These are phyloP conservation scores for Pantherophis alleghaniensis DNA, from an alignment of 2,797 vertebrate genomes.

Conservation along the genomic window DNA sequence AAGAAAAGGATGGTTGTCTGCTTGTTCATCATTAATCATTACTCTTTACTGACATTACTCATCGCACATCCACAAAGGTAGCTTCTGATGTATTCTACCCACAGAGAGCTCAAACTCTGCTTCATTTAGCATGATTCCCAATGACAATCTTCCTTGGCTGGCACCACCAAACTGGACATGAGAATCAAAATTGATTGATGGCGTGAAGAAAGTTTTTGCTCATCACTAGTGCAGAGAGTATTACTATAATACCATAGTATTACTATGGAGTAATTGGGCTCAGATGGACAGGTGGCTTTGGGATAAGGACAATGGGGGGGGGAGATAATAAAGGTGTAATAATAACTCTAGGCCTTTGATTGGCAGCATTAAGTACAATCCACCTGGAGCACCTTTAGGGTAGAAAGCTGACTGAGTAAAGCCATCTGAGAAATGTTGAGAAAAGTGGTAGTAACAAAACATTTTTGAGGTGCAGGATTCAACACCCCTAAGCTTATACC, in stretches of 20 bases:
- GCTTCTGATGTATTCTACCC: not conserved
- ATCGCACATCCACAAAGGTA: not conserved
- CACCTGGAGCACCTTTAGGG: not conserved
- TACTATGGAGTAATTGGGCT: not conserved
- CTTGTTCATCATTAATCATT: not conserved
- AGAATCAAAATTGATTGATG: not conserved
- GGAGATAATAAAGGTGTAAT: not conserved
- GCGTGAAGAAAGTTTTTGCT: not conserved
- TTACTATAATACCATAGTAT: too few species aligned
- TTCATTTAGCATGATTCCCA: not conserved
- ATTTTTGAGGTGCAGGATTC: not conserved
- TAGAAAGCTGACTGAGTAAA: not conserved
- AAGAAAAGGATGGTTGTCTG: not conserved
- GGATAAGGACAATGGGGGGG: not conserved
- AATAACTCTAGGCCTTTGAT: not conserved
- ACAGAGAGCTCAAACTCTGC: not conserved
- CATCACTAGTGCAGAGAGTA: not conserved
- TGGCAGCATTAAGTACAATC: not conserved
- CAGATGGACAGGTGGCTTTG: not conserved
- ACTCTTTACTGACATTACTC: not conserved
- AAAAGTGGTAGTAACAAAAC: not conserved
- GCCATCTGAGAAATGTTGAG: not conserved
- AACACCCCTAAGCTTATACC: not conserved
- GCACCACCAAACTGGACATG: not conserved
- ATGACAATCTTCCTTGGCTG: not conserved